Evolutionary conservation across 1,140 invertebrate genomes (phyloP), one percentile per base, ranked within the genome.

Genomic region (Neodiprion virginianus): DNA sequence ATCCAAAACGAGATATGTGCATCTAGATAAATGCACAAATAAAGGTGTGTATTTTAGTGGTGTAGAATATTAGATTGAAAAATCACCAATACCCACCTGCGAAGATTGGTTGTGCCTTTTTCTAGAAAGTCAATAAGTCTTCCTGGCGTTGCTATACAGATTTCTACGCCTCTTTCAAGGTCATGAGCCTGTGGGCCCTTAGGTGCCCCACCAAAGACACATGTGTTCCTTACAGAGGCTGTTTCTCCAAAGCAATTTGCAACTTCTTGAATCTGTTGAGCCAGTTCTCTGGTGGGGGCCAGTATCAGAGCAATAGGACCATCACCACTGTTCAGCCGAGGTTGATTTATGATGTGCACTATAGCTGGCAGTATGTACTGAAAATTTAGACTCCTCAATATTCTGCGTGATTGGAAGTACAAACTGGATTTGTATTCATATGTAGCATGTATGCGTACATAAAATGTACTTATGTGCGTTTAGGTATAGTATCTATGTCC

Each of bases 81-180:
- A 68, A 69, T 11, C 14, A 68, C 23, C 14, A 48, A 3, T 71
- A 68, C 69, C 50, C 78, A 80, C 84, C 97, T 92, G 72, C 92
- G 91, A 28, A 99, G 89, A 87, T 96, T 98, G 1, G 96, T 98
- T 72, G 94, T 95, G 7, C 94, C 95, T 79, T 92, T 92, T 86
- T 99, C 97, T 9, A 99, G 89, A 87, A 99, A 99, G 90, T 99
- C 98, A 85, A 99, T 97, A 11, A 99, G 90, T 80, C 98, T 92
- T 14, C 98, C 98, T 72, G 98, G 98, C 61, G 98, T 99, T 0
- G 97, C 97, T 83, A 99, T 96, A 12, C 97, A 94, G 82, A 99
- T 96, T 88, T 96, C 95, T 47, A 94, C 93, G 80, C 96, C 96
- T 82, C 94, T 91, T 87, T 98, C 94, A 69, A 99, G 90, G 84